Evolutionary conservation across 30 jellyfish, hydroid and myxozoan genomes (phyloP), one percentile per base, ranked within the genome.

Genomic region (Haliclystus octoradiatus): DNA sequence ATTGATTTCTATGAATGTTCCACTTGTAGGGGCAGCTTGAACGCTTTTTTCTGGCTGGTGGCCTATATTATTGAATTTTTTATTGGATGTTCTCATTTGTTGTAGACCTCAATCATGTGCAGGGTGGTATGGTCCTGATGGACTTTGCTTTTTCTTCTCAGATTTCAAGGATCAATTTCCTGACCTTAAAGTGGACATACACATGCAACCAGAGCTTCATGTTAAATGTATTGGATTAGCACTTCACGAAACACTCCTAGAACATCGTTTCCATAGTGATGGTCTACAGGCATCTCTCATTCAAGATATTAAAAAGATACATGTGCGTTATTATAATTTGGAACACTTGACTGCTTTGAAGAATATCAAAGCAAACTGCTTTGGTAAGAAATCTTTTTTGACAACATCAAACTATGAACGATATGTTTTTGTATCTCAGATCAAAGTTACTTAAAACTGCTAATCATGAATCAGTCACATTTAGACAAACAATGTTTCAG

Each of bases 301-400:
- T 0, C 69, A 34, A 26, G 95, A 88, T 46, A 78, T 81, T 7
- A 68, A 85, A 1, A 80, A 31, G 65, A 72, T 88, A 27, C 61
- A 75, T 46, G 77, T 81, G 26, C 87, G 97, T 4, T 65, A 80
- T 34, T 52, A 65, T 13, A 81, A 88, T 53, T 70, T 40, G 69
- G 90, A 83, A 34, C 97, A 94, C 2, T 29, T 74, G 2, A 88
- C 81, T 0, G 68, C 93, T 4, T 75, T 88, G 64, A 88, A 72
- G 64, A 74, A 76, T 52, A 73, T 88, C 25, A 88, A 81, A 63
- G 95, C 97, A 1, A 80, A 68, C 50, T 80, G 52, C 29, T 88
- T 49, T 34, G 95, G 97, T 88, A 70, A 70, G 67, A 4, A 9
- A 25, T 35, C 31, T 28, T 62, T 25, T 28, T 1, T 28, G 22